Percentiles rank a stretch among this genome's conserved stretches.
These are phyloP conservation scores for Pygocentrus nattereri DNA, from an alignment of 2,797 vertebrate genomes.

Conservation along the genomic window DNA sequence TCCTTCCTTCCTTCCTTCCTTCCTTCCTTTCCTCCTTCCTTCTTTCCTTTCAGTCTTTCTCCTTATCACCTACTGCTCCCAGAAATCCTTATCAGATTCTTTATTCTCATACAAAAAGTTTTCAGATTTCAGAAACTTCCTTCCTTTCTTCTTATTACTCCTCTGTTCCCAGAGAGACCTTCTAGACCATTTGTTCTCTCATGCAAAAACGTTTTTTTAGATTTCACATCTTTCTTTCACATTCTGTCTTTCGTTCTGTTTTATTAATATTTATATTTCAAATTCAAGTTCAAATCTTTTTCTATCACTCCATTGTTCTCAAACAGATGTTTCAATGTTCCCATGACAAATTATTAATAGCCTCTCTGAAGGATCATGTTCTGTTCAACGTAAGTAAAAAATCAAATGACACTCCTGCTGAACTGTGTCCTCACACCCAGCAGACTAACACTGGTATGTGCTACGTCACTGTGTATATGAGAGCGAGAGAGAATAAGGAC, in stretches of 20 bases:
- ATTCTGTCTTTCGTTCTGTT: too few species aligned
- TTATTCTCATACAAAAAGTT: too few species aligned
- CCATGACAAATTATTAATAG: neutral
- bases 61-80: too few species aligned
- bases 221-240: too few species aligned
- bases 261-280: too few species aligned
- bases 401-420: neutral
- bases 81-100: too few species aligned
- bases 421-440: neutral
- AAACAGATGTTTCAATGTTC: constrained; percentile 6
- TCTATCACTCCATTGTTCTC: neutral
- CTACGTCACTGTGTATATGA: constrained; percentile 5
- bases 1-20: neutral
- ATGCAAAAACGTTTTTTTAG: too few species aligned
- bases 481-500: neutral
- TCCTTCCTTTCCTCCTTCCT: neutral
- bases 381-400: neutral
- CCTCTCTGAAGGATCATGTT: neutral
- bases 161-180: too few species aligned
- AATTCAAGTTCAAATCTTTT: too few species aligned
- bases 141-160: neutral
- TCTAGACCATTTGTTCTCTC: too few species aligned
- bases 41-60: too few species aligned
- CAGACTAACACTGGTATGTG: constrained; percentile 24
- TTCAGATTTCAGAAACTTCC: too few species aligned